Percentiles rank a stretch among this genome's conserved stretches.
phyloP scores from a whole-genome alignment of 2,113 vertebrate genomes.

The Trematocara marginatum region DNA sequence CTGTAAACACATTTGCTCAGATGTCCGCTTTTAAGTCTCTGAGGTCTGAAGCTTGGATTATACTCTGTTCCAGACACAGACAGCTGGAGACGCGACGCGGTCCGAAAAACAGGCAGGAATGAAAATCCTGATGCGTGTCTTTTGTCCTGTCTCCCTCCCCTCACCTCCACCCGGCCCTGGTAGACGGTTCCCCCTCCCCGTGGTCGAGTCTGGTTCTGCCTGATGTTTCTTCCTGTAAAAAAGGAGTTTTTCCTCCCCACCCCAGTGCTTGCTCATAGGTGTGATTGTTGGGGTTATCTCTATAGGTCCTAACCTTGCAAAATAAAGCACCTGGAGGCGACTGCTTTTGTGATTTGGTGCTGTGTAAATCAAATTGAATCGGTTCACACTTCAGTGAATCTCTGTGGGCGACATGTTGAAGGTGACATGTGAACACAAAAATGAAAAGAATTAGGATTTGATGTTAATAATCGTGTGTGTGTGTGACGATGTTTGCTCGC shows the following conservation, averaged over 20 bases:
- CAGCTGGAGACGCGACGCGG: neutral
- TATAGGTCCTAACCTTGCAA: neutral
- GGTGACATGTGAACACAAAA: neutral
- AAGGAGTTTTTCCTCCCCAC: neutral
- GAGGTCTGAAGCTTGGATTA: neutral
- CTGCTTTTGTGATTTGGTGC: neutral
- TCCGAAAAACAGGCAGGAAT: fast-evolving
- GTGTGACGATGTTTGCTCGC: fast-evolving
- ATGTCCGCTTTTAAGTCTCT: neutral
- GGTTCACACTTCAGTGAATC: neutral
- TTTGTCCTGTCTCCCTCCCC: neutral
- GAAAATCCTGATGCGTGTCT: neutral
- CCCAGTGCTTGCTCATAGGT: neutral
- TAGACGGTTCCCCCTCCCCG: neutral
- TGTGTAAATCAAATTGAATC: neutral
- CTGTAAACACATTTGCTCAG: neutral
- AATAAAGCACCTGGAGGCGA: neutral
- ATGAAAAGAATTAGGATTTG: neutral
- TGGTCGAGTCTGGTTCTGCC: neutral
- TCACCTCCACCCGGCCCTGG: neutral
- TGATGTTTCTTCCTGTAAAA: neutral
- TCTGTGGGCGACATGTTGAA: neutral
- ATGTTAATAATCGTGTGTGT: neutral
- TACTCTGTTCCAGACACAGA: fast-evolving
- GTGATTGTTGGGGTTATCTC: neutral